Base-by-base conservation (phyloP, 1,140 invertebrate genomes). In the Lucilia sericata region DNA sequence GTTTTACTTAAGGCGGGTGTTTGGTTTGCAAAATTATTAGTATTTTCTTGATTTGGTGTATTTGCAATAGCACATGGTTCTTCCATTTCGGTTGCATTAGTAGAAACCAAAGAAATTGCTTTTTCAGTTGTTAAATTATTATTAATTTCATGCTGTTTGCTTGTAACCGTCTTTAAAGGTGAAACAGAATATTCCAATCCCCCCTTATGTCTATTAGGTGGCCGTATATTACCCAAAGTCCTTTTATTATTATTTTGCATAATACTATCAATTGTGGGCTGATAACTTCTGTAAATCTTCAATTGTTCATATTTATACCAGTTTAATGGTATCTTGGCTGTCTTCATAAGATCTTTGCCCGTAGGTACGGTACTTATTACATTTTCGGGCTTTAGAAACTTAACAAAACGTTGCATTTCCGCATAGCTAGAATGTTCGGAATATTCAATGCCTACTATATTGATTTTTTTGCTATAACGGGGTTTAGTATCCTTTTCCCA, bases 381-480 rank as follows among this genome's bases (percentile, higher is more conserved):
- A 8, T 85, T 74, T 55, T 86, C 86, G 5, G 89, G 89, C n/a
- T 90, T 91, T 0, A 91, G 36, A 21, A 87, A 91, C 13, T 87
- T 86, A n/a, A 91, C 88, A 80, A 91, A 91, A 5, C 90, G 86
- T 83, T 88, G 86, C 8, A 91, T 82, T 51, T 91, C 90, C 42
- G 86, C 86, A 74, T 90, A 88, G 82, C 89, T 90, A 0, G 90
- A 91, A 86, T 91, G 90, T 36, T 91, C 90, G 0, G 89, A 91
- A 81, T 91, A 91, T 74, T 91, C 88, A 19, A 90, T 85, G 5
- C 89, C 90, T 19, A 91, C 85, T 9, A 87, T 85, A 84, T 89
- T 90, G 10, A 91, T 88, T 30, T 85, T 85, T n/a, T 87, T 87
- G n/a, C 90, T 86, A 83, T 86, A 87, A 1, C 86, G 87, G 2